phyloP scores from a whole-genome alignment of 1,140 invertebrate genomes.

The Cryptotermes secundus region DNA sequence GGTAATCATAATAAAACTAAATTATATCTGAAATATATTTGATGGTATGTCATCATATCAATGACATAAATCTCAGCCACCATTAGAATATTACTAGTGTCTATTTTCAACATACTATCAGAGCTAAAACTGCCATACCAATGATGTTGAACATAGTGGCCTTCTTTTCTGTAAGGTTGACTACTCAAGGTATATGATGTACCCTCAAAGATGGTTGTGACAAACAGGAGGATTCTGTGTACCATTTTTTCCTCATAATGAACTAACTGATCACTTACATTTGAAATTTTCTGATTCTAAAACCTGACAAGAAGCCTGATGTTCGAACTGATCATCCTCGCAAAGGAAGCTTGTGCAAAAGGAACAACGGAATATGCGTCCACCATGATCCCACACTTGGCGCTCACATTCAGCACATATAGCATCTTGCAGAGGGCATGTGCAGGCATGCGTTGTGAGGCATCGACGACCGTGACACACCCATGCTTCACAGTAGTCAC shows the following conservation, averaged over 20 bases:
- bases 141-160: too few species aligned
- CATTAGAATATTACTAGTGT: too few species aligned
- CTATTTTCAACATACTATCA: too few species aligned
- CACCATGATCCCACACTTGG: slow-evolving; percentile 93
- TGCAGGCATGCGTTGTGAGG: slow-evolving; percentile 87
- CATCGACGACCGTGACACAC: slow-evolving; percentile 93
- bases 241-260: background rate
- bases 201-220: too few species aligned
- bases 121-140: too few species aligned
- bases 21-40: too few species aligned
- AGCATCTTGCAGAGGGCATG: slow-evolving; percentile 84
- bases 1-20: too few species aligned
- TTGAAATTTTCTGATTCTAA: slow-evolving; percentile 91
- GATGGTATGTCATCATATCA: too few species aligned
- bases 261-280: slow-evolving; percentile 61
- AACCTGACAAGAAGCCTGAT: slow-evolving; percentile 95
- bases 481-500: slow-evolving; percentile 97
- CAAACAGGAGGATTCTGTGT: too few species aligned
- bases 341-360: slow-evolving; percentile 90
- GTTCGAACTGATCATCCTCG: slow-evolving; percentile 98
- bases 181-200: too few species aligned
- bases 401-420: slow-evolving; percentile 89
- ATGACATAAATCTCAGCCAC: too few species aligned
- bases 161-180: too few species aligned
- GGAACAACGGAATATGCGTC: slow-evolving; percentile 88